A percentile compares a stretch with the other conserved stretches of the same genome.
These are phyloP conservation scores for Aplochiton taeniatus DNA, from an alignment of 2,797 vertebrate genomes.

Conservation along the genomic window DNA sequence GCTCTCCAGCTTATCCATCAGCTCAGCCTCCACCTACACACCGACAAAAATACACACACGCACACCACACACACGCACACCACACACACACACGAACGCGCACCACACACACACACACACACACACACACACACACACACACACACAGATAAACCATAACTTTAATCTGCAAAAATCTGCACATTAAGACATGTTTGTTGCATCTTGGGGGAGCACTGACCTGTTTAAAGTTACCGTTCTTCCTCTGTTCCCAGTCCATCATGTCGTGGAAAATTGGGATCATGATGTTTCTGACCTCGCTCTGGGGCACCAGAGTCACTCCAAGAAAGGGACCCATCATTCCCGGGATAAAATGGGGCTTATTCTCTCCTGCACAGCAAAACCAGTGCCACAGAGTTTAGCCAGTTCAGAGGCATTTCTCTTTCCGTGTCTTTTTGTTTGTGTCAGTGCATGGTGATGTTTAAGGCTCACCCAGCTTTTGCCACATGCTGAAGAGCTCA, in stretches of 20 bases:
- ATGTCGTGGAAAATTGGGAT: constrained; percentile 99
- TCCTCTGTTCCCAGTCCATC: constrained; percentile 99
- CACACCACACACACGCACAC: constrained; percentile 9
- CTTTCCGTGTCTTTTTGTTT: too few relatives aligned
- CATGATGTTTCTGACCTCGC: constrained; percentile 96
- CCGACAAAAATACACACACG: constrained; percentile 39
- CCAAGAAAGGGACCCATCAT: constrained; percentile 99
- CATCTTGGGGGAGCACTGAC: constrained; percentile 59
- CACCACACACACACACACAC: constrained; percentile 21
- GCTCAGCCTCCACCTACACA: constrained; percentile 93
- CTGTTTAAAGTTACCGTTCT: constrained; percentile 99
- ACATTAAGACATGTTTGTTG: neutral
- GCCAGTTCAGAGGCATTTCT: too few relatives aligned
- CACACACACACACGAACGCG: constrained; percentile 11
- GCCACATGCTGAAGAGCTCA: constrained; percentile 99
- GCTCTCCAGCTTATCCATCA: constrained; percentile 98
- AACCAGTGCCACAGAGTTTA: too few relatives aligned
- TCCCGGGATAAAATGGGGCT: constrained; percentile 98
- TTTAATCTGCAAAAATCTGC: neutral
- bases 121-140: constrained; percentile 7
- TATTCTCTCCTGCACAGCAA: constrained; percentile 87
- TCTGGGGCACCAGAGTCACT: constrained; percentile 94
- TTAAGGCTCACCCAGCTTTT: constrained; percentile 87
- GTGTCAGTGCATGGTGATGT: too few relatives aligned
- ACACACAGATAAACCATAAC: neutral